Conservation (phyloP, 1,140 invertebrate species). For the Centruroides vittatus region DNA sequence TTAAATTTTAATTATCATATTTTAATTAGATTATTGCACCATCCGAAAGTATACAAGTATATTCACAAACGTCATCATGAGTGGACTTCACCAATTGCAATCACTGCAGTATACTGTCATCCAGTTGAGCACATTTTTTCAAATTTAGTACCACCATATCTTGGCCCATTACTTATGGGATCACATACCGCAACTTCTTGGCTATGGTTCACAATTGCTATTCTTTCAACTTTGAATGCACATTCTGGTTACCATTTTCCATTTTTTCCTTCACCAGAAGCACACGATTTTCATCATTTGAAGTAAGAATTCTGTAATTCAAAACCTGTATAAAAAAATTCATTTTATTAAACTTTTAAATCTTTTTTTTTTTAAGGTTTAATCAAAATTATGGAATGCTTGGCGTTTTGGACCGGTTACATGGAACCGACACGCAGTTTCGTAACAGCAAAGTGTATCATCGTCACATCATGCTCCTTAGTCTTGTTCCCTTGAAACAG, state of each 20-base stretch:
- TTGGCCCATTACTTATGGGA: conserved; percentile 63
- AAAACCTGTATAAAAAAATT: too few species aligned
- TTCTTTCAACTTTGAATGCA: conserved; percentile 63
- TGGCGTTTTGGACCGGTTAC: conserved; percentile 65
- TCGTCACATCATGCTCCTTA: conserved; percentile 66
- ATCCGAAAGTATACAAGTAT: conserved; percentile 56
- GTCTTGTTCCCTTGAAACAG: conserved; percentile 54
- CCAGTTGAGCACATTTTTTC: conserved; percentile 72
- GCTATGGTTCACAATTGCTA: conserved; percentile 66
- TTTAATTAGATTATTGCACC: conserved; percentile 51
- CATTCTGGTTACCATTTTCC: conserved; percentile 83
- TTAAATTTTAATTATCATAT: background rate
- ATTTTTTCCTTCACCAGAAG: conserved; percentile 75
- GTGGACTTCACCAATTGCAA: conserved; percentile 69
- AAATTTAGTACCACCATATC: conserved; percentile 60
- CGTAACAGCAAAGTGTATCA: conserved; percentile 52
- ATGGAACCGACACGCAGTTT: conserved; percentile 68
- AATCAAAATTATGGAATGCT: conserved; percentile 74
- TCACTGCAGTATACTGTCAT: conserved; percentile 73
- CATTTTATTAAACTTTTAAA: background rate
- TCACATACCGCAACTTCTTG: conserved; percentile 68
- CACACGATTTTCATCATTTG: conserved; percentile 79
- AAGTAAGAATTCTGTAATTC: conserved; percentile 42
- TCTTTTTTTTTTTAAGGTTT: conserved; percentile 41
- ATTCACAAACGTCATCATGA: conserved; percentile 78